Conservation (phyloP, 1,140 invertebrate species). For the Akabosia matsudoensis region DNA sequence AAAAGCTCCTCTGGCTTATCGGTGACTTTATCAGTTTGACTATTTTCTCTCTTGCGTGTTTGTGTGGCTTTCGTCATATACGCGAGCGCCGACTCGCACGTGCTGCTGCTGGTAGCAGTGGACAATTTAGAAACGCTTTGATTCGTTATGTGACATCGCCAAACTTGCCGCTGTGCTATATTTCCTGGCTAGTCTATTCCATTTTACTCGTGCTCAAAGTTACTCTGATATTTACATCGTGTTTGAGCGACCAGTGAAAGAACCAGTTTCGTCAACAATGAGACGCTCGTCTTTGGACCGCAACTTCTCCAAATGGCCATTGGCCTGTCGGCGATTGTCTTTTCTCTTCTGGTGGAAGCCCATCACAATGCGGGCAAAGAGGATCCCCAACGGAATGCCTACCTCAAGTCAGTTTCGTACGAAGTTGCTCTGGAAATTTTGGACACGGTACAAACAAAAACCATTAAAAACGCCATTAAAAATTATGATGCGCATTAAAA, state of each 20-base stretch:
- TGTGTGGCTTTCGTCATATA: slow-evolving; percentile 47
- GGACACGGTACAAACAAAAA: slow-evolving; percentile 53
- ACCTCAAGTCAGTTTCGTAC: slow-evolving; percentile 53
- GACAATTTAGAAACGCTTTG: neutral
- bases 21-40: slow-evolving; percentile 53
- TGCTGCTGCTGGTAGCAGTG: neutral
- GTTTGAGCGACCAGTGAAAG: slow-evolving; percentile 47
- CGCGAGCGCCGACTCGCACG: neutral
- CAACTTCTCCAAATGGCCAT: slow-evolving; percentile 57
- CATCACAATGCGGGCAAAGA: slow-evolving; percentile 56
- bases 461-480: neutral
- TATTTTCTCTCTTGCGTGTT: slow-evolving; percentile 48
- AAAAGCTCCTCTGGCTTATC: slow-evolving; percentile 54
- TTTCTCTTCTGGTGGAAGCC: slow-evolving; percentile 57
- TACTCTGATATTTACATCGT: slow-evolving; percentile 56
- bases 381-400: slow-evolving; percentile 52
- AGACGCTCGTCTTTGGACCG: slow-evolving; percentile 53
- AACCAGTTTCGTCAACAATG: neutral
- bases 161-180: slow-evolving; percentile 54
- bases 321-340: slow-evolving; percentile 56
- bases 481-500: too few relatives aligned
- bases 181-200: slow-evolving; percentile 59
- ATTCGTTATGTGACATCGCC: neutral
- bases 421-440: slow-evolving; percentile 58
- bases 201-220: slow-evolving; percentile 55